phyloP scores from a whole-genome alignment of 1,140 invertebrate genomes.

The Bombyx mori region ASM3026992v2 NC_085119.1:9622501-9623000 shows the following conservation, averaged over 20 bases:
- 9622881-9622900: slow-evolving; percentile 34
- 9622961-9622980: slow-evolving; percentile 66
- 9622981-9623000: slow-evolving; percentile 58
- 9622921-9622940: slow-evolving; percentile 64
- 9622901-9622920: slow-evolving; percentile 53
- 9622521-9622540: no score
- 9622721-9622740: slow-evolving; percentile 1
- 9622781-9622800: slow-evolving; percentile 3
- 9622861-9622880: slow-evolving; percentile 28
- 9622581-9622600: no score
- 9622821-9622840: slow-evolving; percentile 11
- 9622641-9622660: no score
- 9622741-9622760: slow-evolving; percentile 1
- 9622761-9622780: slow-evolving; percentile 1
- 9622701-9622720: background rate
- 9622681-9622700: background rate
- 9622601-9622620: no score
- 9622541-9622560: background rate
- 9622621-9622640: no score
- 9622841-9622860: slow-evolving; percentile 34
- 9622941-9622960: slow-evolving; percentile 66
- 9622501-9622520: no score
- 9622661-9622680: no score
- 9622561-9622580: background rate
- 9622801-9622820: background rate